Evolutionary conservation across 1,140 invertebrate genomes (phyloP).

Genomic region (Dinothrombium tinctorium): DNA sequence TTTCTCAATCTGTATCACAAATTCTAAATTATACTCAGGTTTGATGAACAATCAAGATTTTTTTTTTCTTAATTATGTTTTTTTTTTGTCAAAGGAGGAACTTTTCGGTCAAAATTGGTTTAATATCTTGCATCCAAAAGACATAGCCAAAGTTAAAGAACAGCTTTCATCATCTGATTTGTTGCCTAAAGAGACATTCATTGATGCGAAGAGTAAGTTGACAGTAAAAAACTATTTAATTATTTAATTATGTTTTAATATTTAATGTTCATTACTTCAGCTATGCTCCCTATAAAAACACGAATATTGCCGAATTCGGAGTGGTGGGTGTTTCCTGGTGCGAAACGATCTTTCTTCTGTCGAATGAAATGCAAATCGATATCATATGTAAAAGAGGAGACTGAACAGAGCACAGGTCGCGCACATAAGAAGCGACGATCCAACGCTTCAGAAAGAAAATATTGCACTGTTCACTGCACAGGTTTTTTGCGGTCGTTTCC

Average conservation of each 20-base stretch:
- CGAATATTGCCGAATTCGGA: background rate
- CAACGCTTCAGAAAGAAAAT: slow-evolving; percentile 39
- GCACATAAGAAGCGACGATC: slow-evolving; percentile 36
- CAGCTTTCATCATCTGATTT: slow-evolving; percentile 73
- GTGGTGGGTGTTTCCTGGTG: slow-evolving; percentile 54
- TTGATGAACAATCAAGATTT: background rate
- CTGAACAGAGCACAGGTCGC: slow-evolving; percentile 33
- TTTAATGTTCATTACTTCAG: no score
- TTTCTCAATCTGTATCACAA: slow-evolving; percentile 64
- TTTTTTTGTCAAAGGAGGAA: slow-evolving; percentile 36
- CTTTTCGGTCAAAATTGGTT: slow-evolving; percentile 77
- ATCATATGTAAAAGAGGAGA: slow-evolving; percentile 42
- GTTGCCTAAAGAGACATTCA: slow-evolving; percentile 58
- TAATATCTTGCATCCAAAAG: slow-evolving; percentile 80
- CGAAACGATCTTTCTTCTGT: slow-evolving; percentile 72
- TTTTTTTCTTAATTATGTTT: slow-evolving; percentile 4
- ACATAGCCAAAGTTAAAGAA: slow-evolving; percentile 81
- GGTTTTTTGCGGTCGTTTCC: slow-evolving; percentile 81
- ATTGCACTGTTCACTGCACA: slow-evolving; percentile 57
- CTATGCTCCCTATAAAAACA: slow-evolving; percentile 70
- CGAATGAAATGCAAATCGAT: slow-evolving; percentile 54
- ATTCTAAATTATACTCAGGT: slow-evolving; percentile 64
- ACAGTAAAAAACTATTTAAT: background rate
- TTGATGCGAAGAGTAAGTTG: slow-evolving; percentile 69
- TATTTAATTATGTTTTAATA: background rate